A percentile compares a stretch with the other conserved stretches of the same genome.
Conservation (phyloP, 1,140 invertebrate species). For the Drosophila funebris region DNA sequence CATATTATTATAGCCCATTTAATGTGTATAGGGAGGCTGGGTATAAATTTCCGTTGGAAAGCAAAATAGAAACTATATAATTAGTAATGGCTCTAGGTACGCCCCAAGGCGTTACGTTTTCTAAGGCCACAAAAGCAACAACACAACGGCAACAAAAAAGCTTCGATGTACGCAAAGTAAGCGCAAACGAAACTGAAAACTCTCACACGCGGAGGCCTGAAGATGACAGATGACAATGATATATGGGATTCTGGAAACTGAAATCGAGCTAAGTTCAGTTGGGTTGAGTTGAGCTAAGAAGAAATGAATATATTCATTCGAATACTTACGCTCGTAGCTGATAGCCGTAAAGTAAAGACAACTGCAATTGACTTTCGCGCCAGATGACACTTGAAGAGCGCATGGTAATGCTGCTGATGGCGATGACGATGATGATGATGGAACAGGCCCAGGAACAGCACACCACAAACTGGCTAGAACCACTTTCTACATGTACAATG, state of each 20-base stretch:
- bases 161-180: constrained; percentile 11
- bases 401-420: constrained; percentile 25
- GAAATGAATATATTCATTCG: constrained; percentile 10
- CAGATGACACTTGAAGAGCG: constrained; percentile 57
- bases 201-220: constrained; percentile 43
- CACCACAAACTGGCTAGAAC: constrained; percentile 59
- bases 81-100: constrained; percentile 64
- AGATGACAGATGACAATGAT: constrained; percentile 64
- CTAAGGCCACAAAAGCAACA: constrained; percentile 31
- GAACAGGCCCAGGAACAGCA: constrained; percentile 38
- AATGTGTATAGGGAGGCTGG: constrained; percentile 17
- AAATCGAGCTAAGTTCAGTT: constrained; percentile 33
- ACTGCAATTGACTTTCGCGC: constrained; percentile 60
- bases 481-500: constrained; percentile 56
- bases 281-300: neutral
- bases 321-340: constrained; percentile 6
- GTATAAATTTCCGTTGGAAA: constrained; percentile 59
- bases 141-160: constrained; percentile 12
- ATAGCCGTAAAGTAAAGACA: constrained; percentile 36
- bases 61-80: constrained; percentile 65
- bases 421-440: constrained; percentile 16
- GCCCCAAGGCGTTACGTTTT: constrained; percentile 50
- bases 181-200: constrained; percentile 61
- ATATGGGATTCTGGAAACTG: constrained; percentile 66
- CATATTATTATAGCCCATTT: constrained; percentile 56